These are phyloP conservation scores for Alligator sinensis DNA, from an alignment of 2,113 vertebrate species.

Conservation along the genomic window DNA sequence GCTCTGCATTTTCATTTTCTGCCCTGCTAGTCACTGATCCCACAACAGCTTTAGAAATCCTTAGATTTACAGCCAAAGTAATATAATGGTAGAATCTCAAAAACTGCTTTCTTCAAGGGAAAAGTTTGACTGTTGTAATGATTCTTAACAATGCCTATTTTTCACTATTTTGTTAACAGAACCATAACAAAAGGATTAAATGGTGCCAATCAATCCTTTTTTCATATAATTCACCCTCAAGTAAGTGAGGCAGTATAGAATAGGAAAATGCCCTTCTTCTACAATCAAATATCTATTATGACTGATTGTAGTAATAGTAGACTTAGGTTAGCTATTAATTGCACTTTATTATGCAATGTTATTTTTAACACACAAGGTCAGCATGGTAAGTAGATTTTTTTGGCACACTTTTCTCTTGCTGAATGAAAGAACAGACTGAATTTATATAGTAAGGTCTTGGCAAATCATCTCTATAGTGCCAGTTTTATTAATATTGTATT, in stretches of 20 bases:
- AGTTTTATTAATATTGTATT: not conserved
- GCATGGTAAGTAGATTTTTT: not conserved
- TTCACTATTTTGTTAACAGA: conserved; percentile 16
- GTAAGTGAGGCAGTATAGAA: not conserved
- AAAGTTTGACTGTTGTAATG: conserved; percentile 30
- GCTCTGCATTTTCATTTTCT: conserved; percentile 48
- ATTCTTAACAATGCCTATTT: not conserved
- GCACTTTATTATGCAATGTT: not conserved
- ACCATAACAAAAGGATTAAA: not conserved
- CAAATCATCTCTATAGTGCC: not conserved
- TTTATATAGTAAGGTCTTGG: not conserved
- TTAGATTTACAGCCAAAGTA: conserved; percentile 19
- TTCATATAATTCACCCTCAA: conserved; percentile 8
- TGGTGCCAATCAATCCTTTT: conserved; percentile 24
- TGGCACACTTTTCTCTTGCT: not conserved
- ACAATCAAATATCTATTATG: conserved; percentile 25
- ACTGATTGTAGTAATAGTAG: not conserved
- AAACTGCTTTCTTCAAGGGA: not conserved
- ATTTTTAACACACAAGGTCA: not conserved
- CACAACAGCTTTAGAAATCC: conserved; percentile 52
- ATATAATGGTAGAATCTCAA: not conserved
- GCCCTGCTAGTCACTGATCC: conserved; percentile 36
- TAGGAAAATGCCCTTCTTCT: not conserved
- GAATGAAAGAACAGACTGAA: not conserved
- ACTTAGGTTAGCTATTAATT: not conserved